Base-by-base conservation (phyloP, 1,140 invertebrate genomes). In the Brachionus koreanus region DNA sequence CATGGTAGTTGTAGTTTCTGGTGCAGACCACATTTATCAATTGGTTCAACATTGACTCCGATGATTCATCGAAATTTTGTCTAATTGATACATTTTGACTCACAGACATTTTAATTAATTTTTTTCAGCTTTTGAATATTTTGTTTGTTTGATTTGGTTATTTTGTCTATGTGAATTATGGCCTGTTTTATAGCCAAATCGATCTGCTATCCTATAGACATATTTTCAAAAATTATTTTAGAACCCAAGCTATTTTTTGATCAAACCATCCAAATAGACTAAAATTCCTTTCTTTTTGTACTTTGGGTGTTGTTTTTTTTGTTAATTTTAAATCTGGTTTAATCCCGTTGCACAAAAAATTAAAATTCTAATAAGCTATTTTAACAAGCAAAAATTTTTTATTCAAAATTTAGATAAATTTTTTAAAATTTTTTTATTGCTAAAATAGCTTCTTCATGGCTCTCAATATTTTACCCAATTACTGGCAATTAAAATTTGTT, bases 61-160 rank as follows among this genome's bases (percentile, higher is more conserved):
- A 74, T 74, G 69, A 25, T 29, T 74, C 69, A 46, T 74, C 69
- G 43, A 74, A 74, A 74, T 74, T 74, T 74, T 74, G 69, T 43
- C 69, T 43, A 74, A 74, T 74, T 43, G 39, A 46, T 1, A 74
- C 69, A 19, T 74, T 74, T 74, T 74, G 69, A 5, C 39, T 74
- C 5, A 46, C 69, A 46, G 69, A 46, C 69, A 74, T 74, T 74
- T 74, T 74, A 3, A 5, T 65, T 65, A 13, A 12, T 57, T 19
- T 57, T 57, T n/a, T 12, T 16, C n/a, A 57, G 3, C 16, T 29
- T 65, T 29, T 2, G 10, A 25, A 9, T 0, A 29, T 74, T 74
- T 43, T 42, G 0, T 43, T 74, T 35, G 16, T 25, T 74, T 74
- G 4, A 74, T 43, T 74, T 74, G 9, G n/a, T 19, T 39, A 29